Base-by-base conservation (phyloP, 23 tunicate genomes). In the Trididemnum nubilum region DNA sequence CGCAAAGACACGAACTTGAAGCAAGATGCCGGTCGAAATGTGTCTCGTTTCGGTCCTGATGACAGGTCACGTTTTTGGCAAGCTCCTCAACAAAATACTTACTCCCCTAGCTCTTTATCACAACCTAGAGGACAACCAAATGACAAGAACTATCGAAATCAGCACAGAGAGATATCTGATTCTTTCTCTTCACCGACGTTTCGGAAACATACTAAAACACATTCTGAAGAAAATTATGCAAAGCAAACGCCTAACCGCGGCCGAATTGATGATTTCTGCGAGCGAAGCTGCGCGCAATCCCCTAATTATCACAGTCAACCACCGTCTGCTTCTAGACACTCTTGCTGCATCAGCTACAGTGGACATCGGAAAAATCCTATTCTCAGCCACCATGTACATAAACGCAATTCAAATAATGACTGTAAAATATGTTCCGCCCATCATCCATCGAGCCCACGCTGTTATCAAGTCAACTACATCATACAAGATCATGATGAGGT, bases 61-160 rank as follows among this genome's bases (percentile, higher is more conserved):
- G 67, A 61, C 4, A 22, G 67, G n/a, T 5, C 26, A 12, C 28
- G 26, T 24, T 21, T 12, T 61, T 61, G 22, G 67, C 67, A 61
- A 61, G 28, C 67, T 21, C 28, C 67, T 22, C 26, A 61, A 12
- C 28, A 61, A 61, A 24, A 22, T 12, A 15, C 67, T 12, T 3
- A 23, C 28, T 15, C 26, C 5, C n/a, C 67, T 12, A 61, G 26
- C 67, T 21, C 28, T 12, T 9, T 15, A 15, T 9, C 54, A 15
- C 54, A 9, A 44, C 54, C 15, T 44, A 44, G 54, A 7, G 54
- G 54, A 44, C 26, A 15, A 3, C 25, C n/a, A 12, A 23, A 24
- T n/a, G 67, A 61, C 67, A 15, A 61, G 67, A 23, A 61, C 4
- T 61, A 22, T n/a, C 67, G 28, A n/a, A 61, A 61, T n/a, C 67